Evolutionary conservation across 2,888 invertebrate genomes (phyloP).

Genomic region (Scaptomyza reducta): DNA sequence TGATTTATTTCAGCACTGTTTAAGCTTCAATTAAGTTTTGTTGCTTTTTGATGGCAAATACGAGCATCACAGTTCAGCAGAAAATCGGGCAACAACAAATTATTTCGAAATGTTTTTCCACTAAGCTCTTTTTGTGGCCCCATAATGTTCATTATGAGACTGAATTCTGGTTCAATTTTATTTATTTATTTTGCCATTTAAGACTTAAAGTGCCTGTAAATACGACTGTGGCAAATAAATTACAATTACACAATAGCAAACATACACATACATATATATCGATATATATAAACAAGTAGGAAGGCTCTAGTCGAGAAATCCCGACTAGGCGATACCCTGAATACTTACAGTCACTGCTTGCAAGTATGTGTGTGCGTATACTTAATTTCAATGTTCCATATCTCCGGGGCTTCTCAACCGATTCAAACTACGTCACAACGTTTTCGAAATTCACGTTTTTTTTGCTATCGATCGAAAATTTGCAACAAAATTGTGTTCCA

Average conservation of each 20-base stretch:
- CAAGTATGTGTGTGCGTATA: too few species aligned
- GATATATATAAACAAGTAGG: too few species aligned
- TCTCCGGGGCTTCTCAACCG: too few species aligned
- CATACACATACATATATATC: slow-evolving; percentile 4
- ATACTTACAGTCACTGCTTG: too few species aligned
- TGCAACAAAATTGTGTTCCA: too few species aligned
- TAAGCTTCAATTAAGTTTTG: neutral
- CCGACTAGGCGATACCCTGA: too few species aligned
- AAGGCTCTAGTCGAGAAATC: too few species aligned
- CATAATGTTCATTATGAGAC: slow-evolving; percentile 38
- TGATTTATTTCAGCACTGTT: neutral
- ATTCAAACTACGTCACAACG: too few species aligned
- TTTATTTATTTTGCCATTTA: slow-evolving; percentile 64
- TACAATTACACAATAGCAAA: slow-evolving; percentile 44
- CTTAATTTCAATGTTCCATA: too few species aligned
- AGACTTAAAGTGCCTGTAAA: slow-evolving; percentile 60
- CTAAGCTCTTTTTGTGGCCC: slow-evolving; percentile 31
- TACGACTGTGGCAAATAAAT: slow-evolving; percentile 53
- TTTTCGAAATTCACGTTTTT: too few species aligned
- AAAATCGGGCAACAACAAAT: slow-evolving; percentile 22
- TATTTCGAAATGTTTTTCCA: slow-evolving; percentile 3
- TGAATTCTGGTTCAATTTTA: slow-evolving; percentile 34
- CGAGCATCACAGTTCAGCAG: neutral
- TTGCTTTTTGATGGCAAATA: neutral
- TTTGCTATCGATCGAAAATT: too few species aligned